Base-by-base conservation (phyloP, 2,113 vertebrate genomes). In the Sinocyclocheilus anophthalmus region DNA sequence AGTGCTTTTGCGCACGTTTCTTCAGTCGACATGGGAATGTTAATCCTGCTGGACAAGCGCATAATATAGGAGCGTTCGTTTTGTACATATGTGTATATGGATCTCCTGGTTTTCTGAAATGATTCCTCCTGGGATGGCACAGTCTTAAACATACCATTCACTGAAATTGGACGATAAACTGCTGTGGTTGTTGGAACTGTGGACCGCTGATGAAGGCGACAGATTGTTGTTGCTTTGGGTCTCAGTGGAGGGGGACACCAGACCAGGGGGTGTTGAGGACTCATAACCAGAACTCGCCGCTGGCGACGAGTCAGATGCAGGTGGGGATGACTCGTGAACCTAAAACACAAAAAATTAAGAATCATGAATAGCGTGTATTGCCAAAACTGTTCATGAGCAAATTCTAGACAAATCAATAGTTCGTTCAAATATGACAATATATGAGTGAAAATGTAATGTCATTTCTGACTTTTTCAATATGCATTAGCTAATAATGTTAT, bases 151-250 rank as follows among this genome's bases (percentile, higher is more conserved):
- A 95, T 99, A 99, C 97, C 97, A 98, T 94, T 99, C 97, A 93
- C 97, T 99, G 96, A 99, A 99, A 95, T 99, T 98, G 93, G 97
- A 98, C 87, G 97, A 97, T 81, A 99, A 96, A 94, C 97, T 94
- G 90, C 95, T 95, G 94, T 97, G 97, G 90, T 95, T 94, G 91
- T 94, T 96, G 90, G 94, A 88, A 91, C 94, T 94, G 92, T 97
- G 96, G 88, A 96, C 96, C 75, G 80, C 96, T 84, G 88, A 96
- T 0, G 95, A 96, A 8, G 97, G 96, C 18, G 97, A 97, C 90
- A 97, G 92, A 90, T 96, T 96, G 92, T 95, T 96, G 94, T 96
- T 95, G 94, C 93, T 97, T 87, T 97, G 97, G 85, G 96, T 96
- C 94, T 98, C 97, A 39, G 96, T 94, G 89, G 96, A 97, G 89